These are phyloP conservation scores for Notiomystis cincta DNA, from an alignment of 2,113 vertebrate species.

Conservation along the genomic window DNA sequence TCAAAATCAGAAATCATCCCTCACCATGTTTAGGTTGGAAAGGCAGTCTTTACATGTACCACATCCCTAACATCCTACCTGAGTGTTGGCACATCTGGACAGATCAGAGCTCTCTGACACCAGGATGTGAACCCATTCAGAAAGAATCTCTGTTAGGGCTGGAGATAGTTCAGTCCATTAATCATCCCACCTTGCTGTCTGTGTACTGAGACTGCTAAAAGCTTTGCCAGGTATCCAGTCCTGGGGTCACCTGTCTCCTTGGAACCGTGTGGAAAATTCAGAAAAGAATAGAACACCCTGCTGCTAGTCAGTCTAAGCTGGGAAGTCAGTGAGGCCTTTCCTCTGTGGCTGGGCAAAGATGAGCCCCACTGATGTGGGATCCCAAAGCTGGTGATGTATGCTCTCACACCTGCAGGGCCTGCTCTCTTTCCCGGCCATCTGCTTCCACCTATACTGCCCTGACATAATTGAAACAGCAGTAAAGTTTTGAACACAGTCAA, in stretches of 20 bases:
- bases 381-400: neutral
- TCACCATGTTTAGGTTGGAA: neutral
- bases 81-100: neutral
- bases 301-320: neutral
- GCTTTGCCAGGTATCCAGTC: neutral
- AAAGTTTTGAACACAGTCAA: neutral
- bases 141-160: neutral
- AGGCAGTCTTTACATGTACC: neutral
- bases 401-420: neutral
- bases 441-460: neutral
- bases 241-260: neutral
- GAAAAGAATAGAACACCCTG: neutral
- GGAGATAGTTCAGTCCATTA: neutral
- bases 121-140: accelerated
- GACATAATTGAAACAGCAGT: neutral
- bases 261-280: neutral
- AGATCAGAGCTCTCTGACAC: neutral
- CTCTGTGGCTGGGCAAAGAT: neutral
- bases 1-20: neutral
- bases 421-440: neutral
- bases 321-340: neutral
- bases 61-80: neutral
- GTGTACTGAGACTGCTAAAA: neutral
- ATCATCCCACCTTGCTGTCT: neutral
- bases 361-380: neutral